Base-by-base conservation (phyloP, 2,113 vertebrate genomes). In the Fukomys damarensis region DNA sequence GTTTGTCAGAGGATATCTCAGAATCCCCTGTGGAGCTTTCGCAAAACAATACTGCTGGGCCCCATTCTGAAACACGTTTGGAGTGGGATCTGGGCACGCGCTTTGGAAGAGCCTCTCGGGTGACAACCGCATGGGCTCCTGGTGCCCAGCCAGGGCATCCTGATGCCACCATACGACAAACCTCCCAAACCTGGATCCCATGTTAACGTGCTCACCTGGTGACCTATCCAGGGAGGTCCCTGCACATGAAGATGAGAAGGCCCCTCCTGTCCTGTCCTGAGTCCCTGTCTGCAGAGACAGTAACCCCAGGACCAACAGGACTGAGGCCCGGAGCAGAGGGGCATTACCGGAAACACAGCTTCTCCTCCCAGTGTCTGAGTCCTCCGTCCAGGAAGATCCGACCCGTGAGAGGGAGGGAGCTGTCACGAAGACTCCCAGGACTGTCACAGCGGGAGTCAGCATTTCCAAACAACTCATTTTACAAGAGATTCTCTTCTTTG, bases 391-490 rank as follows among this genome's bases (percentile, higher is more conserved):
- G 49, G 30, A 82, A 43, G 32, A 43, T 20, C 13, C 38, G 76
- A 20, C 12, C 41, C 1, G 13, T 6, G 30, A 81, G 63, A 38
- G 20, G 38, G 61, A 32, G 13, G 79, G 4, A 7, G 56, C 0
- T 5, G 14, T 9, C 24, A 4, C 28, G 0, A 0, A 17, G 81
- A 38, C 35, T 59, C 65, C 72, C 32, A 0, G 66, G 8, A 52
- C 52, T 32, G 1, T 74, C 28, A 54, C 7, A 3, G 24, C 11
- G 3, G 13, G 19, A 92, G n/a, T 56, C n/a, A n/a, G 30, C 70
- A 86, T 96, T 83, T 94, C 86, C 52, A 46, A 38, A 70, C 61
- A 89, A 86, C n/a, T 74, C 32, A 0, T 32, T 80, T 61, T 63
- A 46, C 79, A 86, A 61, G 12, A 3, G 13, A 30, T 72, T 63